These are phyloP conservation scores for Dipodomys spectabilis DNA, from an alignment of 2,113 vertebrate species.

Conservation along the genomic window DNA sequence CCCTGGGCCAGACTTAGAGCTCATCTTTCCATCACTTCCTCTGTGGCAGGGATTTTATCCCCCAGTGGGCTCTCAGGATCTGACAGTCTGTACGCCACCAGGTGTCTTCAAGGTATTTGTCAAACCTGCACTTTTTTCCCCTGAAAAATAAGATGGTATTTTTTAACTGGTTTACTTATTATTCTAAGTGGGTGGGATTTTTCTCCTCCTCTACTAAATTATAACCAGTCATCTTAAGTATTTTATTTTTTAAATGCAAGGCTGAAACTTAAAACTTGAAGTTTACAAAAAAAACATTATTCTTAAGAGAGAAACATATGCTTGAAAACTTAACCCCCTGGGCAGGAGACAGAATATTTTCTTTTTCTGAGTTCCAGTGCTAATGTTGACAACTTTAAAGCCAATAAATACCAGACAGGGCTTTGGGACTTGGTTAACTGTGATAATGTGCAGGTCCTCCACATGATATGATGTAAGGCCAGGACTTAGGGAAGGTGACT, in stretches of 20 bases:
- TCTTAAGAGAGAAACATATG: conserved; percentile 68
- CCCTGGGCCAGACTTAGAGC: neutral
- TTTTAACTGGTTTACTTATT: conserved; percentile 55
- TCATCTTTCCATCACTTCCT: neutral
- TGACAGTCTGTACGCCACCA: neutral
- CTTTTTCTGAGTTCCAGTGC: conserved; percentile 7
- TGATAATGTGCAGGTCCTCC: neutral
- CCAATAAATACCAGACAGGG: neutral
- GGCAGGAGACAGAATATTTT: neutral
- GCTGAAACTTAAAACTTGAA: conserved; percentile 78
- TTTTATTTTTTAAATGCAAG: conserved; percentile 75
- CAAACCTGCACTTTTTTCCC: conserved; percentile 46
- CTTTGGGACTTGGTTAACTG: neutral
- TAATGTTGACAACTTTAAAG: neutral
- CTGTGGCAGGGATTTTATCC: neutral
- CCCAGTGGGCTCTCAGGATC: neutral
- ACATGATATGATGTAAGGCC: neutral
- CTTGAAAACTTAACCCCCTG: conserved; percentile 68
- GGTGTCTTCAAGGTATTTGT: conserved; percentile 45
- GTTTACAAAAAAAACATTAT: conserved; percentile 71
- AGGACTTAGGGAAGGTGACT: neutral
- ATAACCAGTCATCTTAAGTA: conserved; percentile 74
- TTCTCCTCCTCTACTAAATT: conserved; percentile 59
- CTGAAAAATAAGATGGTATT: neutral
- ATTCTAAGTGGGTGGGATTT: conserved; percentile 75